phyloP scores from a whole-genome alignment of 23 tunicate genomes.

The Phallusia fumigata region DNA sequence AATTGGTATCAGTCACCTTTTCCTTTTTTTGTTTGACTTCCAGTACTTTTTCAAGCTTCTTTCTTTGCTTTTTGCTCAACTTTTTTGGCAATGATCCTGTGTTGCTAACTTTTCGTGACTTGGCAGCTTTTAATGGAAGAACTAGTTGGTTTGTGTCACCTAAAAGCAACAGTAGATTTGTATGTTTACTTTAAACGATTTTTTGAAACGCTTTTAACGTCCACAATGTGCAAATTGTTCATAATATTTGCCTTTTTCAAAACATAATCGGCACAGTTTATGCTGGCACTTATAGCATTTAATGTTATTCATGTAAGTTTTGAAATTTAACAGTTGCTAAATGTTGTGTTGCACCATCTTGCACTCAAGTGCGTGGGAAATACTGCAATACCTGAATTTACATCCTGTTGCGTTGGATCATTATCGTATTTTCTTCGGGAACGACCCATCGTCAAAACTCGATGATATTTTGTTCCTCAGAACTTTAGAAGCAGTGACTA shows the following conservation, averaged over 20 bases:
- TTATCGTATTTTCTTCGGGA: conserved; percentile 24
- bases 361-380: too few species aligned
- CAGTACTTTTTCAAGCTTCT: conserved; percentile 56
- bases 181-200: too few species aligned
- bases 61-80: conserved; percentile 81
- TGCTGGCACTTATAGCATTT: too few species aligned
- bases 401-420: background rate
- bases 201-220: too few species aligned
- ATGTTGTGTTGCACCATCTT: too few species aligned
- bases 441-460: conserved; percentile 13
- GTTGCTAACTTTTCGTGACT: background rate
- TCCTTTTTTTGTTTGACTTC: conserved; percentile 75
- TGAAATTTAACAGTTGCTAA: too few species aligned
- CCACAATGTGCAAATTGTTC: too few species aligned
- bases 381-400: background rate
- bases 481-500: too few species aligned
- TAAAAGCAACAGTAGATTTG: background rate
- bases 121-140: background rate
- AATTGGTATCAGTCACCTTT: too few species aligned
- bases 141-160: conserved; percentile 29
- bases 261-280: too few species aligned
- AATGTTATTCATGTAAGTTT: too few species aligned
- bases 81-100: conserved; percentile 30
- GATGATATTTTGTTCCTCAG: background rate
- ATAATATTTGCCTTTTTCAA: too few species aligned